phyloP scores from a whole-genome alignment of 2,113 vertebrate species.

The Periophthalmodon schlosseri region DNA sequence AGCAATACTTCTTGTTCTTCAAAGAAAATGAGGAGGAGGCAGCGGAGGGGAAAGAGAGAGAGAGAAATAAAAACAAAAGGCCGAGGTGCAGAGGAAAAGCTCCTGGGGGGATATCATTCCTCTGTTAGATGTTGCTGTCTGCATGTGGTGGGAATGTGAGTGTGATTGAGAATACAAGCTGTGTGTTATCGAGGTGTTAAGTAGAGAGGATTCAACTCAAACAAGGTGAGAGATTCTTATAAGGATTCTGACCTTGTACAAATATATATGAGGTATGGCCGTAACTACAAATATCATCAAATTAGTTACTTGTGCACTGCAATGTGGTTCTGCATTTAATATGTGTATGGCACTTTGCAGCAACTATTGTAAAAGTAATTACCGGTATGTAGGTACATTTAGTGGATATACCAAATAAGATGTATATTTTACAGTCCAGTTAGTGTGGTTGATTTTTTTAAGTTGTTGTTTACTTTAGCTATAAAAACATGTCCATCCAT shows the following conservation, averaged over 20 bases:
- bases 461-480: no score
- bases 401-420: background rate
- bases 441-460: background rate
- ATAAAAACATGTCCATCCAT: no score
- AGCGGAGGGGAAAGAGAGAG: conserved; percentile 20
- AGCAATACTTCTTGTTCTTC: conserved; percentile 62
- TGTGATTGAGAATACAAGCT: conserved; percentile 32
- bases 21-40: conserved; percentile 38
- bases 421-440: background rate
- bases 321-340: background rate
- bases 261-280: background rate
- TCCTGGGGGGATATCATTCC: conserved; percentile 43
- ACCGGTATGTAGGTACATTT: background rate
- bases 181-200: conserved; percentile 34
- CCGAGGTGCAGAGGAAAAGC: conserved; percentile 39
- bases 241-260: background rate
- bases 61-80: conserved; percentile 49
- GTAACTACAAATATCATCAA: background rate
- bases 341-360: background rate
- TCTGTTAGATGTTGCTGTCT: conserved; percentile 42
- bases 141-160: conserved; percentile 43
- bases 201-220: conserved; percentile 28
- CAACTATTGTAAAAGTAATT: background rate
- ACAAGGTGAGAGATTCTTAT: conserved; percentile 2
- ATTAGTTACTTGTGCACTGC: background rate